Base-by-base conservation (phyloP, 2,797 vertebrate species). In the Trachurus trachurus region DNA sequence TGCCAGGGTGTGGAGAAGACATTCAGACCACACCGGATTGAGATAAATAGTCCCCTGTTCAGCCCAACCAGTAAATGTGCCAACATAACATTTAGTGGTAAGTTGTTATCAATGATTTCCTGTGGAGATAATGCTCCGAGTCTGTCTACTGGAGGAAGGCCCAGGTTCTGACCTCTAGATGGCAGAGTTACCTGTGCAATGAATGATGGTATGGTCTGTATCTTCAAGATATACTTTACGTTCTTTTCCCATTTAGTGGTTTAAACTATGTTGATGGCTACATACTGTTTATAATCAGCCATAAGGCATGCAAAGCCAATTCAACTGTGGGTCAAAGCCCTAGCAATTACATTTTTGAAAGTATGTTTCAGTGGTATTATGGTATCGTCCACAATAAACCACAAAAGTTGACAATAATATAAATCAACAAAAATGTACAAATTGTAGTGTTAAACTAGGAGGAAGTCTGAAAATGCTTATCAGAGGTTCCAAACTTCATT, bases 141-240 rank as follows among this genome's bases (percentile, higher is more conserved):
- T 9, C 65, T 37, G 40, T 66, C 16, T 62, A 5, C 19, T 54
- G 21, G 19, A 26, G 9, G 13, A 70, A n/a, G 26, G 9, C n/a
- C n/a, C 15, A 57, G 0, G 4, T 66, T 62, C 53, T 16, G 12
- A 71, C 75, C 81, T 68, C 47, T 63, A 87, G 73, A 64, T 80
- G 73, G 70, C 80, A 84, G 59, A 59, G 39, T 59, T 42, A 31
- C 7, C 6, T 26, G n/a, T 34, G 40, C 13, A 29, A 56, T 66
- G 2, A 42, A 40, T 12, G 22, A 62, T 22, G 7, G 37, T 45
- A 6, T 39, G 26, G 39, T 52, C n/a, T 52, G 11, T 17, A 29
- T n/a, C 4, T 54, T 16, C 13, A 16, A 58, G 11, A 50, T 26
- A 12, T 37, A 50, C 9, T 21, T 7, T 49, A 29, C 9, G 7